Base-by-base conservation (phyloP, 2,888 invertebrate genomes). In the Acanthosepion pharaonis region DNA sequence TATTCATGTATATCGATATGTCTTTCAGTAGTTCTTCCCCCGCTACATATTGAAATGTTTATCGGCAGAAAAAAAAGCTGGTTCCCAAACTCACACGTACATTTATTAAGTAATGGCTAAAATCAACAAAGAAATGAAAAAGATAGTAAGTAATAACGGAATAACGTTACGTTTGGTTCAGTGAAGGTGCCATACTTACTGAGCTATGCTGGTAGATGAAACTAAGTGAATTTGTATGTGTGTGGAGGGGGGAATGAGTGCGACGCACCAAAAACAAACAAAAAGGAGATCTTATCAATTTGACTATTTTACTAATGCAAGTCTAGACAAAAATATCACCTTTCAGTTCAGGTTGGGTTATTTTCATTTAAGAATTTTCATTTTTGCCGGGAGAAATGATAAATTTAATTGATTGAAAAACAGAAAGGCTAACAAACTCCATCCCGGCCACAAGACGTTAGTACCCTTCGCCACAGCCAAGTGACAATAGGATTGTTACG, bases 391-490 rank as follows among this genome's bases (percentile, higher is more conserved):
- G 0, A 9, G 78, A 78, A n/a, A n/a, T 78, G 78, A 33, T 78
- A n/a, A 78, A 78, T 78, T 78, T n/a, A 78, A 78, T 78, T 78
- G n/a, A 78, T 78, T 78, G 78, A n/a, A n/a, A n/a, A n/a, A 78
- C n/a, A 59, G 59, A 59, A 59, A 59, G 4, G 59, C 59, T 23
- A 20, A 20, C 20, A 20, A 59, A 20, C 59, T 59, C 59, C 59
- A 5, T 23, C 59, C 23, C 3, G 23, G 23, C 0, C 23, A 59
- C 51, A 4, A 51, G 15, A 8, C 51, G 15, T 51, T 51, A 51
- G 15, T 15, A 15, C 51, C 15, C 51, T 11, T 51, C 51, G 8
- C 51, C 15, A 8, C 8, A 6, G 51, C 51, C 8, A 51, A 51
- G 51, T 42, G 42, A 42, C 42, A 42, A 42, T 42, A 42, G 42